Base-by-base conservation (phyloP, 2,797 vertebrate species). In the Hydrolagus colliei region DNA sequence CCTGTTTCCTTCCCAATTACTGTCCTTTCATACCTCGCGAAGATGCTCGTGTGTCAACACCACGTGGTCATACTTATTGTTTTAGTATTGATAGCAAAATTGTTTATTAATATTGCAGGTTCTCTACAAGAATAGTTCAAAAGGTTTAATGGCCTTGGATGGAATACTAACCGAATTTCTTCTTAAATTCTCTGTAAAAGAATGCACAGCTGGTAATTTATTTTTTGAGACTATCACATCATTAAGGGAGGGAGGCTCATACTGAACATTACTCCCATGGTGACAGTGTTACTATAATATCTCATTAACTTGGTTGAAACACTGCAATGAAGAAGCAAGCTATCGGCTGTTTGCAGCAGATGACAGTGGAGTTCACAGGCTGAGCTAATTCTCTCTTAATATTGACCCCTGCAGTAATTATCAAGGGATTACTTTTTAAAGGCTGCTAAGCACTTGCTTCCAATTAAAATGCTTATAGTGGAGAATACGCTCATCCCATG, bases 391-490 rank as follows among this genome's bases (percentile, higher is more conserved):
- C 84, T 90, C 11, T 86, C 86, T n/a, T 86, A 86, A 88, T 87
- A 86, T 76, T 92, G 92, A 92, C 89, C 90, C 88, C 87, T 65
- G 82, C 87, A 88, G 10, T 90, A 88, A 89, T 88, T 90, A 89
- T 90, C 87, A 73, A 41, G 88, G 89, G 87, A 85, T 76, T 88
- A 88, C 86, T 88, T 73, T 73, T 62, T 89, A 90, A 87, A 86
- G 86, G 86, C 87, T 77, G 35, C 85, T 90, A 84, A 91, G 91
- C 89, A 87, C 91, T 91, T 93, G 90, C 89, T 92, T 88, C 90
- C 91, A 90, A 89, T 92, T 93, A 92, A 92, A 91, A 90, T 87
- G 88, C 90, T 90, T 88, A 89, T 87, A 62, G 9, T 89, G 0
- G 88, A 80, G 86, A 87, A 89, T 91, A 88, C 87, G 87, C 88